Evolutionary conservation across 64 coral and sea anemone species (phyloP).

Genomic region (Montipora efflorescens): DNA sequence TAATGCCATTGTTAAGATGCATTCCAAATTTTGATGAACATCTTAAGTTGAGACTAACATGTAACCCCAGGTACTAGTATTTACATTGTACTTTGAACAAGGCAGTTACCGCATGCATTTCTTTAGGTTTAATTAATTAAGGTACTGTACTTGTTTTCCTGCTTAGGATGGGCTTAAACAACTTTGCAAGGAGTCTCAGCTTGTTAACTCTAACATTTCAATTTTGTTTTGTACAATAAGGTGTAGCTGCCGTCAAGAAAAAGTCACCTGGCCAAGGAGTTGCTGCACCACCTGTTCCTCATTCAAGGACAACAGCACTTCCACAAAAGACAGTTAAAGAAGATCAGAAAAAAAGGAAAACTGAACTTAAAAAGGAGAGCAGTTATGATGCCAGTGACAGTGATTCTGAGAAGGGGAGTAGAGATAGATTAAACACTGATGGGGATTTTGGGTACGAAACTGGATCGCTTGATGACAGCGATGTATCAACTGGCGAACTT

Average conservation of each 20-base stretch:
- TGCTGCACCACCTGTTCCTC: not conserved
- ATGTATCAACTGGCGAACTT: constrained; percentile 78
- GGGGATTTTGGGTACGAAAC: constrained; percentile 95
- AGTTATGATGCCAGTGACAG: constrained; percentile 96
- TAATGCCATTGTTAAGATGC: too few relatives aligned
- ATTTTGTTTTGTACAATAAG: not conserved
- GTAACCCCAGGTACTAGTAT: too few relatives aligned
- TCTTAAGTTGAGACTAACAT: too few relatives aligned
- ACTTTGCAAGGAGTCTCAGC: too few relatives aligned
- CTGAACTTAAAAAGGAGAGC: constrained; percentile 76
- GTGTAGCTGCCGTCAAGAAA: not conserved
- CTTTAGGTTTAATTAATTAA: too few relatives aligned
- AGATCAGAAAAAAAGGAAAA: constrained; percentile 18
- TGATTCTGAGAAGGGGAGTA: constrained; percentile 78
- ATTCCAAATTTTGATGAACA: too few relatives aligned
- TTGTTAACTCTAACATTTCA: not conserved
- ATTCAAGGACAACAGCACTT: constrained; percentile 1
- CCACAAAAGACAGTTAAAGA: constrained; percentile 11
- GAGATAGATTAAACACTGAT: constrained; percentile 69
- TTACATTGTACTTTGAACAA: too few relatives aligned
- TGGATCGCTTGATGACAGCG: constrained; percentile 88
- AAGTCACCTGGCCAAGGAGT: not conserved
- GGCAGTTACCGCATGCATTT: too few relatives aligned
- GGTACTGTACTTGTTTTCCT: too few relatives aligned
- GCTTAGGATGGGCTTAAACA: too few relatives aligned